These are phyloP conservation scores for Haliaeetus leucogaster DNA, from an alignment of 2,113 vertebrate genomes.

Conservation along the genomic window DNA sequence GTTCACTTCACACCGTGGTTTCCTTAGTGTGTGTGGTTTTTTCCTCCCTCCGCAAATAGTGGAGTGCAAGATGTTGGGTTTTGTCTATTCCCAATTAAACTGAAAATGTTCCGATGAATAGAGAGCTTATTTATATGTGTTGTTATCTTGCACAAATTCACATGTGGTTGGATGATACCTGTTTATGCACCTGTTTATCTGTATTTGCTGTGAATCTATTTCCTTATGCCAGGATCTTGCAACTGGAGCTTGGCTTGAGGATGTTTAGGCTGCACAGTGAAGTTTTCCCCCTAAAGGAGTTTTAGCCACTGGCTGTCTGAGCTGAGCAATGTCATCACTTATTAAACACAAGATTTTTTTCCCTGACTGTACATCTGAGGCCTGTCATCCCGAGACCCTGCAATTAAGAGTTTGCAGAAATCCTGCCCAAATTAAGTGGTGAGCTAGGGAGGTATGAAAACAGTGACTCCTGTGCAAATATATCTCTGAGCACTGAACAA, in stretches of 20 bases:
- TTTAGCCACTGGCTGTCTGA: not conserved
- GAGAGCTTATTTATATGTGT: not conserved
- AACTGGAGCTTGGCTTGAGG: not conserved
- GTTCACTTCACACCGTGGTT: not conserved
- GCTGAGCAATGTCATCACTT: not conserved
- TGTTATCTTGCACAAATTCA: not conserved
- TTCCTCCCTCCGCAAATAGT: not conserved
- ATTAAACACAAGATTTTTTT: not conserved
- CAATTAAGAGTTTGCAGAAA: not conserved
- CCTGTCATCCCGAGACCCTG: not conserved
- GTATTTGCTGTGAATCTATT: not conserved
- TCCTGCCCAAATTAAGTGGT: not conserved
- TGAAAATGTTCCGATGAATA: not conserved
- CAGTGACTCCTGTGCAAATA: not conserved
- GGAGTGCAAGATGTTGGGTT: not conserved
- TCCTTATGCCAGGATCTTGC: not conserved
- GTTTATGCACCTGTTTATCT: not conserved
- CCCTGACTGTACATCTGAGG: not conserved
- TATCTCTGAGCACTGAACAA: not conserved
- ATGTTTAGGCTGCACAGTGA: not conserved
- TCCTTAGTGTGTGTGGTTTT: not conserved
- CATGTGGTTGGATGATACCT: accelerated
- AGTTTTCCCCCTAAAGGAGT: not conserved
- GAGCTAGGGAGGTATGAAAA: not conserved
- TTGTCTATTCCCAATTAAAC: not conserved